These are phyloP conservation scores for Phrynocephalus guinanensis DNA, from an alignment of 2,797 vertebrate genomes.

Conservation along the genomic window DNA sequence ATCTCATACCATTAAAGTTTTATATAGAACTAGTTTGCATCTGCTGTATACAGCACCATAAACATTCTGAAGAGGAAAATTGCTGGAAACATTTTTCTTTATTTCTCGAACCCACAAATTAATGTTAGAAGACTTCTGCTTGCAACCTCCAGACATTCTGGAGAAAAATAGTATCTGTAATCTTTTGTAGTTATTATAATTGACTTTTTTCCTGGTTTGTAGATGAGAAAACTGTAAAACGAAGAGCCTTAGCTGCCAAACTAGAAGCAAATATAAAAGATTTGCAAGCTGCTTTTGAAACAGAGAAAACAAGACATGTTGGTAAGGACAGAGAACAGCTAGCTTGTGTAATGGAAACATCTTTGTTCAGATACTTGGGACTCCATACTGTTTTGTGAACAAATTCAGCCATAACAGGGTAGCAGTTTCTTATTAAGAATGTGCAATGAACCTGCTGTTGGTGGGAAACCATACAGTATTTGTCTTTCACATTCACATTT, in stretches of 20 bases:
- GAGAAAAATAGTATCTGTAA: background rate
- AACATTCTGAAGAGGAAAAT: background rate
- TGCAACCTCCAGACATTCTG: background rate
- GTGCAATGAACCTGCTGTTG: background rate
- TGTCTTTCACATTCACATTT: background rate
- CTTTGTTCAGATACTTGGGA: background rate
- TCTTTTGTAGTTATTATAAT: background rate
- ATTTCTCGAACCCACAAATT: background rate
- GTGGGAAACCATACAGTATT: background rate
- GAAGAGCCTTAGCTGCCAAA: constrained; percentile 16
- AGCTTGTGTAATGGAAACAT: background rate
- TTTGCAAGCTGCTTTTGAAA: constrained; percentile 3
- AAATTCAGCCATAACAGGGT: background rate
- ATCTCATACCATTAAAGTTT: background rate
- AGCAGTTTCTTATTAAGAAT: background rate
- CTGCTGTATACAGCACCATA: background rate
- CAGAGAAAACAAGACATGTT: background rate
- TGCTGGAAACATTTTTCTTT: background rate
- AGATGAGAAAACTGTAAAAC: constrained; percentile 19
- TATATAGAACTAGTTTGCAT: background rate
- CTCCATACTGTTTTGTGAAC: background rate
- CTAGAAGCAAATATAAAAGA: constrained; percentile 42
- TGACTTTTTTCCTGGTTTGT: background rate
- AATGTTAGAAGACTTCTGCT: background rate
- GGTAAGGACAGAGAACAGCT: constrained; percentile 17